phyloP scores from a whole-genome alignment of 2,888 invertebrate species.

The Fragum sueziense region DNA sequence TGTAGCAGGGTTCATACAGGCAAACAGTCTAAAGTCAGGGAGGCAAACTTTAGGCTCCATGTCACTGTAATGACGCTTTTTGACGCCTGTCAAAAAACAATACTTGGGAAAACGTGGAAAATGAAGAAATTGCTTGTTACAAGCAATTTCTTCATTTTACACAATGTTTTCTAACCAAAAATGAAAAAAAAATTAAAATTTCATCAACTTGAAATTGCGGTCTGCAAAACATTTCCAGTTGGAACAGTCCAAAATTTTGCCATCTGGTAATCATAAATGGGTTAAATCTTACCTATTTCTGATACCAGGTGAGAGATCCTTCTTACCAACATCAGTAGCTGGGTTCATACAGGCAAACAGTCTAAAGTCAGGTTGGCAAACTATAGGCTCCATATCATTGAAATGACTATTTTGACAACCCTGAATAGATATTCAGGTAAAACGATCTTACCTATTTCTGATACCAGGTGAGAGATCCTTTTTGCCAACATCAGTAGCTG shows the following conservation, averaged over 20 bases:
- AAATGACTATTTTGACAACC: too few relatives aligned
- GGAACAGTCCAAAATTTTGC: too few relatives aligned
- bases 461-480: slow-evolving; percentile 96
- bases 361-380: slow-evolving; percentile 92
- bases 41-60: slow-evolving; percentile 91
- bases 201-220: too few relatives aligned
- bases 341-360: slow-evolving; percentile 99
- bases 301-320: slow-evolving; percentile 95
- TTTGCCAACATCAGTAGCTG: slow-evolving; percentile 99
- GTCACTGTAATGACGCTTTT: slow-evolving; percentile 85
- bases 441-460: slow-evolving; percentile 88
- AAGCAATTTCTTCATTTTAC: too few relatives aligned
- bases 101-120: too few relatives aligned
- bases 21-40: slow-evolving; percentile 95
- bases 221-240: too few relatives aligned
- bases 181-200: too few relatives aligned
- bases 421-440: too few relatives aligned
- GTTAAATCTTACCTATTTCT: slow-evolving; percentile 92
- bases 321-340: slow-evolving; percentile 99
- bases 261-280: too few relatives aligned
- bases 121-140: too few relatives aligned
- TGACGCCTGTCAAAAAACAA: too few relatives aligned
- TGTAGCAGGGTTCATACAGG: slow-evolving; percentile 99
- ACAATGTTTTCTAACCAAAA: too few relatives aligned
- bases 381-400: slow-evolving; percentile 90